Conservation (phyloP, 2,113 vertebrate species). For the Engraulis encrasicolus region DNA sequence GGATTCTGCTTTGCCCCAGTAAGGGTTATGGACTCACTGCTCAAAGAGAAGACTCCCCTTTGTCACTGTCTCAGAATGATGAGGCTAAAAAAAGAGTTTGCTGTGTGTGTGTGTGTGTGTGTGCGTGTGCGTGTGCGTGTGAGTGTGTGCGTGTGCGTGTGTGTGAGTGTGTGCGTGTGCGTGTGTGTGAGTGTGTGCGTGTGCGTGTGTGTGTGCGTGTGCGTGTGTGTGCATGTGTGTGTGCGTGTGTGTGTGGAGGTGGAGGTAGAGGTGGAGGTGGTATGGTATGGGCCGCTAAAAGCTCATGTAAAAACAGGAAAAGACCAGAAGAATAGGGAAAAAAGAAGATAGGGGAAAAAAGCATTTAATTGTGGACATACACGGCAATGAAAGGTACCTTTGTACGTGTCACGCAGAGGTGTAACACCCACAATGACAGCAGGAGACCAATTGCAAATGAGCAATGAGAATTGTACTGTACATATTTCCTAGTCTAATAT, state of each 20-base stretch:
- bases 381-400: conserved; percentile 20
- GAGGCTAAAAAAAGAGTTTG: conserved; percentile 45
- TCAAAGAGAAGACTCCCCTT: conserved; percentile 77
- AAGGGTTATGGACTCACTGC: conserved; percentile 77
- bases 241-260: conserved; percentile 19
- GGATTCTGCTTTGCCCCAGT: conserved; percentile 80
- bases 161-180: too few species aligned
- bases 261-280: conserved; percentile 69
- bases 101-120: too few species aligned
- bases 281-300: too few species aligned
- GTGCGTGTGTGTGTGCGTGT: too few species aligned
- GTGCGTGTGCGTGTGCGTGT: too few species aligned
- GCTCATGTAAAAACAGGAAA: conserved; percentile 54
- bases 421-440: conserved; percentile 45
- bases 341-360: background rate
- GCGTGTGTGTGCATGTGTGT: too few species aligned
- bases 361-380: conserved; percentile 39
- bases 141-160: too few species aligned
- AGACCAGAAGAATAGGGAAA: background rate
- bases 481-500: too few species aligned
- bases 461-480: too few species aligned
- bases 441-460: too few species aligned
- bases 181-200: too few species aligned
- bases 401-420: conserved; percentile 30
- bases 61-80: conserved; percentile 64